A percentile compares a stretch with the other conserved stretches of the same genome.
These are phyloP conservation scores for Sthenelais limicola DNA, from an alignment of 2,888 invertebrate genomes.

Conservation along the genomic window DNA sequence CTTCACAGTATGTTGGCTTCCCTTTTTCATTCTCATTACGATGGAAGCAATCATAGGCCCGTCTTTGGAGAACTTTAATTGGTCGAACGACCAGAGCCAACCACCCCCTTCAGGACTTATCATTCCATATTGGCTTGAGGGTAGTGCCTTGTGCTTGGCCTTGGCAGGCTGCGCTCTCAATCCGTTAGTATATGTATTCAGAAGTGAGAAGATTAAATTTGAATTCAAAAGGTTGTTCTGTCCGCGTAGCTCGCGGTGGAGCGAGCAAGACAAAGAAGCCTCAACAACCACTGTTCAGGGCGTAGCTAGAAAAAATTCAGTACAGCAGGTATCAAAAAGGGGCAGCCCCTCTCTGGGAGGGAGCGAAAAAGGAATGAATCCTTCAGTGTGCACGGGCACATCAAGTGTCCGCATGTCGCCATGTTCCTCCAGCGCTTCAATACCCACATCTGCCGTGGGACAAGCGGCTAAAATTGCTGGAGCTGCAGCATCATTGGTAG, in stretches of 20 bases:
- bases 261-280: conserved; percentile 18
- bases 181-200: conserved; percentile 84
- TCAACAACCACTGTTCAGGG: not conserved
- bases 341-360: not conserved
- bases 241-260: not conserved
- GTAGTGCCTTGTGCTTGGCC: conserved; percentile 74
- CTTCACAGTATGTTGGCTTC: conserved; percentile 77
- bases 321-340: not conserved
- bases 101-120: not conserved
- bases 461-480: conserved; percentile 22
- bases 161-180: conserved; percentile 79
- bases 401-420: conserved; percentile 4
- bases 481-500: conserved; percentile 24
- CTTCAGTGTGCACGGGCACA: not conserved
- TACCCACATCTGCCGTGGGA: not conserved
- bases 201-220: conserved; percentile 62
- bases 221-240: conserved; percentile 32
- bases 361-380: not conserved
- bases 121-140: conserved; percentile 62
- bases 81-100: not conserved
- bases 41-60: conserved; percentile 54
- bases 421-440: conserved; percentile 23
- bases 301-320: not conserved
- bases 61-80: conserved; percentile 50
- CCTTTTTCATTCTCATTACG: conserved; percentile 71